Evolutionary conservation across 2,888 invertebrate species (phyloP).

Genomic region (Drosophila gaucha): DNA sequence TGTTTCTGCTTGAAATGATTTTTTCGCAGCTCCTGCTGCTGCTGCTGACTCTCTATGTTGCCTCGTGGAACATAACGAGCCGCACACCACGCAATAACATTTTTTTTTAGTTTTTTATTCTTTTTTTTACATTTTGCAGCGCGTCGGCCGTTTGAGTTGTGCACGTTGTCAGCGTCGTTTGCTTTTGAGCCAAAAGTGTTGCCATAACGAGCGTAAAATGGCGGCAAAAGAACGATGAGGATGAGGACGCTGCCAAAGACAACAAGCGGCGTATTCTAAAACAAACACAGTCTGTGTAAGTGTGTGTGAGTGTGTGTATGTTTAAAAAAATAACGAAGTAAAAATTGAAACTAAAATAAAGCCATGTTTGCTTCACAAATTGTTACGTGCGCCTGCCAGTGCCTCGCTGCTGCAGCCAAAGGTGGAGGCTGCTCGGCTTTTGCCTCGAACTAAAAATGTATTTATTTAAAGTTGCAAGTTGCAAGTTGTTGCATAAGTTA

Average conservation of each 20-base stretch:
- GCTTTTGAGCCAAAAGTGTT: conserved; percentile 79
- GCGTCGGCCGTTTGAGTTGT: conserved; percentile 63
- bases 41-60: conserved; percentile 31
- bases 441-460: conserved; percentile 57
- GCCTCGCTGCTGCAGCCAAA: conserved; percentile 10
- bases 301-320: conserved; percentile 15
- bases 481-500: conserved; percentile 68
- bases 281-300: conserved; percentile 59
- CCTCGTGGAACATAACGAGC: conserved; percentile 68
- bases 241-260: conserved; percentile 56
- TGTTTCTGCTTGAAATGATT: conserved; percentile 79
- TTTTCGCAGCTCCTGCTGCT: conserved; percentile 43
- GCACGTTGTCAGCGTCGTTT: conserved; percentile 65
- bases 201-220: conserved; percentile 79
- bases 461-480: conserved; percentile 74
- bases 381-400: conserved; percentile 60
- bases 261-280: conserved; percentile 69
- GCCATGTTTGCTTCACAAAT: conserved; percentile 79
- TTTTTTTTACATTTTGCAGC: conserved; percentile 42
- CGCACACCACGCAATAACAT: conserved; percentile 67
- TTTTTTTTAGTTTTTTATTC: conserved; percentile 39
- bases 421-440: conserved; percentile 6
- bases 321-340: conserved; percentile 76
- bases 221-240: conserved; percentile 69
- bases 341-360: conserved; percentile 81